These are phyloP conservation scores for Gallinago paraguaiae DNA, from an alignment of 2,113 vertebrate genomes.

Conservation along the genomic window DNA sequence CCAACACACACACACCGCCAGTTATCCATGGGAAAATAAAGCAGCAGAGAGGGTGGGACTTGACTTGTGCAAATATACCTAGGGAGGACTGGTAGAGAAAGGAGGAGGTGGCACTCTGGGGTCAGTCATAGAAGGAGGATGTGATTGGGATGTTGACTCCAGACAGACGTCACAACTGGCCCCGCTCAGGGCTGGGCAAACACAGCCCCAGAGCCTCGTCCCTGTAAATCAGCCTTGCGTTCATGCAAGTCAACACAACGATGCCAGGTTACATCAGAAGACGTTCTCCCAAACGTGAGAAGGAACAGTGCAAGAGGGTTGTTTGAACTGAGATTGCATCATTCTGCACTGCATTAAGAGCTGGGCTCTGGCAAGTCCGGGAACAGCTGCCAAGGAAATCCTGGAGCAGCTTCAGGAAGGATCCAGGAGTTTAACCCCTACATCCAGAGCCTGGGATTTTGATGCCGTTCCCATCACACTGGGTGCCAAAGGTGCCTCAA, in stretches of 20 bases:
- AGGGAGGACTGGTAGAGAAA: neutral
- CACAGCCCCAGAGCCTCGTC: neutral
- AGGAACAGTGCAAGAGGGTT: neutral
- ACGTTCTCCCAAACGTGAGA: neutral
- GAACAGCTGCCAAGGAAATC: conserved; percentile 13
- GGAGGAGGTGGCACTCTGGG: neutral
- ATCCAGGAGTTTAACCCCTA: neutral
- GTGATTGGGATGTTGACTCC: neutral
- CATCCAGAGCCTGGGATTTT: neutral
- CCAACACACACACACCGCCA: neutral
- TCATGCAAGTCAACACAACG: neutral
- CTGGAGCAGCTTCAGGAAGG: neutral
- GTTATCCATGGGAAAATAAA: neutral
- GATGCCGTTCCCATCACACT: neutral
- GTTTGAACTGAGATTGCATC: neutral
- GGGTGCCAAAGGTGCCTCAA: neutral
- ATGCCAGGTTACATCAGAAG: neutral
- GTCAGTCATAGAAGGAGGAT: neutral
- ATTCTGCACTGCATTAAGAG: neutral
- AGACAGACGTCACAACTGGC: neutral
- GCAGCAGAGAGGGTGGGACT: neutral
- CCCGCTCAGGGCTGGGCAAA: neutral
- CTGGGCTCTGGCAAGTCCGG: neutral
- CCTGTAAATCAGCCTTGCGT: neutral
- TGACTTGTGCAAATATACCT: conserved; percentile 17